phyloP scores from a whole-genome alignment of 2,113 vertebrate species.

The Ascaphus truei region DNA sequence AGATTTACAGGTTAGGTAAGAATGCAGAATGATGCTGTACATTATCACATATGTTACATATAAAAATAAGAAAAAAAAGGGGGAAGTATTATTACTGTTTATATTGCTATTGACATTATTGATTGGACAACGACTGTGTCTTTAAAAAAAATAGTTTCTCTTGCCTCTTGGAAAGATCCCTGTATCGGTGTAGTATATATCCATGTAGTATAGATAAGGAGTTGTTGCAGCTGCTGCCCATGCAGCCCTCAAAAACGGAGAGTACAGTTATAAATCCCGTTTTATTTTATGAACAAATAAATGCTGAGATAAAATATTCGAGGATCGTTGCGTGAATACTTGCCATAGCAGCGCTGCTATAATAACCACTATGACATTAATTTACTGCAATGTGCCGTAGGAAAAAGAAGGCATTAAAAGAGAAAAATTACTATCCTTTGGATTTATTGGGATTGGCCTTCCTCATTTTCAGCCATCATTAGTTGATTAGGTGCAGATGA shows the following conservation, averaged over 20 bases:
- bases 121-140: background rate
- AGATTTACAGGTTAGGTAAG: no score
- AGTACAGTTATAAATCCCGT: constrained; percentile 69
- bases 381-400: constrained; percentile 71
- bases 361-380: constrained; percentile 74
- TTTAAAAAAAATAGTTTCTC: constrained; percentile 1
- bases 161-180: constrained; percentile 6
- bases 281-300: constrained; percentile 89
- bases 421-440: constrained; percentile 73
- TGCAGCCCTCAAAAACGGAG: constrained; percentile 66
- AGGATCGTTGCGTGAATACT: constrained; percentile 66
- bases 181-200: constrained; percentile 45
- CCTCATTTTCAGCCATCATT: constrained; percentile 81
- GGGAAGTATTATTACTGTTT: background rate
- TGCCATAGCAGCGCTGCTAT: constrained; percentile 64
- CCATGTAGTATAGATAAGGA: constrained; percentile 56
- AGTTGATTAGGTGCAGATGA: constrained; percentile 80
- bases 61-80: no score
- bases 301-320: constrained; percentile 83
- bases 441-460: constrained; percentile 80
- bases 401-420: constrained; percentile 75
- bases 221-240: constrained; percentile 63
- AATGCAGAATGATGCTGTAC: no score
- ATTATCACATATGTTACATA: no score
- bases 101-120: constrained; percentile 1